Conservation (phyloP, 1,140 invertebrate species). For the Marisa cornuarietis region DNA sequence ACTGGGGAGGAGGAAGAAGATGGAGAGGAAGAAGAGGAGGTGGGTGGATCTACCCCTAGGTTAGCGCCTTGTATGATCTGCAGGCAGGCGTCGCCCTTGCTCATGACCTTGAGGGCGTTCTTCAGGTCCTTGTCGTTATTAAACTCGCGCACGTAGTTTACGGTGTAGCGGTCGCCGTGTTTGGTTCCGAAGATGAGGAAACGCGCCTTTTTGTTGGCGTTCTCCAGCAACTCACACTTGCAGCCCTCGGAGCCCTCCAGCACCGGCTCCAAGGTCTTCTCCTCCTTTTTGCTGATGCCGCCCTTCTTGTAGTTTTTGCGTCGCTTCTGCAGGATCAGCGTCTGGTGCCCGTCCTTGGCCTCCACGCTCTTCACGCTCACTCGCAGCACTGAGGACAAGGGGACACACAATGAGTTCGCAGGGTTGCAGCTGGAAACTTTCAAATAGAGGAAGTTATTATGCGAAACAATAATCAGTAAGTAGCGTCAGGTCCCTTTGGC, state of each 20-base stretch:
- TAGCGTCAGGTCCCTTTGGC: too few species aligned
- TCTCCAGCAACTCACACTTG: slow-evolving; percentile 55
- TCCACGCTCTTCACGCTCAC: slow-evolving; percentile 53
- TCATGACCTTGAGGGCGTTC: slow-evolving; percentile 36
- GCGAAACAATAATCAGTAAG: too few species aligned
- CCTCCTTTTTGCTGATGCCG: slow-evolving; percentile 51
- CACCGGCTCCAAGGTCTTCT: slow-evolving; percentile 58
- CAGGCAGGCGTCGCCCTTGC: slow-evolving; percentile 37
- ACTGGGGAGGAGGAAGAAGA: neutral
- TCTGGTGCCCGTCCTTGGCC: slow-evolving; percentile 59
- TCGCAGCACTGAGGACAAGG: slow-evolving; percentile 58
- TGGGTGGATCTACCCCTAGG: neutral
- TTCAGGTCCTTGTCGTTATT: slow-evolving; percentile 41
- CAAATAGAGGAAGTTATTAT: too few species aligned
- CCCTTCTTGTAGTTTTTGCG: slow-evolving; percentile 64
- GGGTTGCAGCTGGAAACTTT: too few species aligned
- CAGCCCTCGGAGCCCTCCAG: slow-evolving; percentile 65
- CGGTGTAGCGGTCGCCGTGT: slow-evolving; percentile 56
- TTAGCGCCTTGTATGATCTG: slow-evolving; percentile 21
- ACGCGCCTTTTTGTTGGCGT: slow-evolving; percentile 40
- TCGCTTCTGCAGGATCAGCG: slow-evolving; percentile 64
- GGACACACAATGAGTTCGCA: too few species aligned
- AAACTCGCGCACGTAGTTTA: slow-evolving; percentile 41
- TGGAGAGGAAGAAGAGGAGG: too few species aligned
- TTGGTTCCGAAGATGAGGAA: slow-evolving; percentile 71